Evolutionary conservation across 2,797 vertebrate genomes (phyloP).

Genomic region (Sarcoramphus papa): DNA sequence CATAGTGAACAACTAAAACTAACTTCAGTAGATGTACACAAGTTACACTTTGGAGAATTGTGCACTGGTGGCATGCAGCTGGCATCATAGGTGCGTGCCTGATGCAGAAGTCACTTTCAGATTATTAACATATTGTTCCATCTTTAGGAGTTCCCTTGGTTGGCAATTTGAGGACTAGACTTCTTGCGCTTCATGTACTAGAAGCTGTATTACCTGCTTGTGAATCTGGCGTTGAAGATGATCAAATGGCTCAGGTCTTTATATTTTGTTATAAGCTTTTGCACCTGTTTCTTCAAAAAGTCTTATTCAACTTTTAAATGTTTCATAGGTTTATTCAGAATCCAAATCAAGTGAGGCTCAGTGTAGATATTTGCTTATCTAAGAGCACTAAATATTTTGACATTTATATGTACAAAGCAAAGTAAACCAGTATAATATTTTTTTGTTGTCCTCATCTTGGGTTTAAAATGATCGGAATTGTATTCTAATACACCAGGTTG

Average conservation of each 20-base stretch:
- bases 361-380: not conserved
- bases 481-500: constrained; percentile 77
- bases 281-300: not conserved
- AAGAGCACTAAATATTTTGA: not conserved
- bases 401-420: not conserved
- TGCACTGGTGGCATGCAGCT: not conserved
- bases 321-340: not conserved
- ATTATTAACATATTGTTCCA: not conserved
- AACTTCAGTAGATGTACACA: not conserved
- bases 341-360: not conserved
- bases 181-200: constrained; percentile 92
- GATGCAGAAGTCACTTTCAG: not conserved
- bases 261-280: constrained; percentile 16
- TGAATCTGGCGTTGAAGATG: constrained; percentile 91
- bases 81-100: not conserved
- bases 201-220: constrained; percentile 95
- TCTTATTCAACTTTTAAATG: not conserved
- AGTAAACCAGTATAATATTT: not conserved
- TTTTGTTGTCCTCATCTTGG: not conserved
- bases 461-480: not conserved
- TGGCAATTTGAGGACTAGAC: constrained; percentile 93
- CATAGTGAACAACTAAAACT: not conserved
- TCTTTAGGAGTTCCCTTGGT: constrained; percentile 89
- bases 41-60: not conserved
- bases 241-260: constrained; percentile 92